Evolutionary conservation across 2,113 vertebrate genomes (phyloP).

Genomic region (Indicator indicator): DNA sequence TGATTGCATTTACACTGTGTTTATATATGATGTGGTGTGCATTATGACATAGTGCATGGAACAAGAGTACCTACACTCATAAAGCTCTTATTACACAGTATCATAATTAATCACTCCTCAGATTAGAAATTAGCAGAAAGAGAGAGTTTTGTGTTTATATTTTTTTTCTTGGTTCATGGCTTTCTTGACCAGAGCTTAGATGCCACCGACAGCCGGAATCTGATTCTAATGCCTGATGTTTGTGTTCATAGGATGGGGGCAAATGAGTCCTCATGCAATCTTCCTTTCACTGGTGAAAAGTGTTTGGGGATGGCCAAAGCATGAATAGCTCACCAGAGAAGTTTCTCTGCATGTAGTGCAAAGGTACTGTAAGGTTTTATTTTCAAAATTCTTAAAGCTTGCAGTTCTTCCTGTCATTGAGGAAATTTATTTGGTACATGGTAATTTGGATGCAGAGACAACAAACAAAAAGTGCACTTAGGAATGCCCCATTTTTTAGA

Average conservation of each 20-base stretch:
- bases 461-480: neutral
- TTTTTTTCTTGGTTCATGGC: neutral
- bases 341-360: neutral
- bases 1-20: neutral
- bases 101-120: neutral
- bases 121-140: neutral
- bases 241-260: neutral
- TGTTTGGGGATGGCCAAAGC: neutral
- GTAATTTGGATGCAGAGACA: neutral
- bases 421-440: neutral
- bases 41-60: accelerated
- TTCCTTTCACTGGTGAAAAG: neutral
- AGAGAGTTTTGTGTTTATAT: neutral
- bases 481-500: slow-evolving; percentile 9
- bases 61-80: neutral
- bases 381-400: neutral
- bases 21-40: accelerated
- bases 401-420: neutral
- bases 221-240: neutral
- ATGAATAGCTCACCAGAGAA: neutral
- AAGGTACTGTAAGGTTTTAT: neutral
- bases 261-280: neutral
- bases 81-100: neutral
- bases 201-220: neutral
- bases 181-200: neutral